These are phyloP conservation scores for Lagopus muta DNA, from an alignment of 2,113 vertebrate species.

Conservation along the genomic window DNA sequence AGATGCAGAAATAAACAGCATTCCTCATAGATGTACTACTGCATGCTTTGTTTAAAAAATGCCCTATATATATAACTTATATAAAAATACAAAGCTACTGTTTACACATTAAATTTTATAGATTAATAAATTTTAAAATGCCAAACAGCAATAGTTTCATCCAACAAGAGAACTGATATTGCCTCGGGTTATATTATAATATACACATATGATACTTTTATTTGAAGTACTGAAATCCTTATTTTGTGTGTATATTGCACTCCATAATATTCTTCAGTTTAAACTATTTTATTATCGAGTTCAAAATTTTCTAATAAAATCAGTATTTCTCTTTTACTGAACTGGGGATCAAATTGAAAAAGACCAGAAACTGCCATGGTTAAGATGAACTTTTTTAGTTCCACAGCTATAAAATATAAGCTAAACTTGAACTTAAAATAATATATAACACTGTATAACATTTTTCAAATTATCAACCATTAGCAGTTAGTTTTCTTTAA, in stretches of 20 bases:
- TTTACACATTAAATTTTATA: neutral
- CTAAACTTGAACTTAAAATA: neutral
- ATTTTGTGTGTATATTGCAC: neutral
- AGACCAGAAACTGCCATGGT: fast-evolving
- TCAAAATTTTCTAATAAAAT: neutral
- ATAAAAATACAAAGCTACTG: neutral
- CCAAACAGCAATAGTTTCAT: neutral
- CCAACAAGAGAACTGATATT: neutral
- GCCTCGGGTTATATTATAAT: neutral
- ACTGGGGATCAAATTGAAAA: neutral
- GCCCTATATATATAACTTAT: neutral
- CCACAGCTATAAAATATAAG: neutral
- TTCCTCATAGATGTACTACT: neutral
- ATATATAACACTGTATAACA: neutral
- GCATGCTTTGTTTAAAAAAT: fast-evolving
- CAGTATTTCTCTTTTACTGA: neutral
- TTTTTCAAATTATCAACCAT: neutral
- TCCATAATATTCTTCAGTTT: neutral
- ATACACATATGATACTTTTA: neutral
- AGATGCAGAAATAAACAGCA: neutral
- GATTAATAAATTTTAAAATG: neutral
- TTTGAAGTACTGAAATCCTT: neutral
- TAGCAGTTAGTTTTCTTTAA: neutral
- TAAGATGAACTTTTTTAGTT: neutral
- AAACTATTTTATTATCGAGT: neutral